A percentile compares a stretch with the other conserved stretches of the same genome.
Evolutionary conservation across 2,797 vertebrate species (phyloP).

Genomic region (Oophaga sylvatica): DNA sequence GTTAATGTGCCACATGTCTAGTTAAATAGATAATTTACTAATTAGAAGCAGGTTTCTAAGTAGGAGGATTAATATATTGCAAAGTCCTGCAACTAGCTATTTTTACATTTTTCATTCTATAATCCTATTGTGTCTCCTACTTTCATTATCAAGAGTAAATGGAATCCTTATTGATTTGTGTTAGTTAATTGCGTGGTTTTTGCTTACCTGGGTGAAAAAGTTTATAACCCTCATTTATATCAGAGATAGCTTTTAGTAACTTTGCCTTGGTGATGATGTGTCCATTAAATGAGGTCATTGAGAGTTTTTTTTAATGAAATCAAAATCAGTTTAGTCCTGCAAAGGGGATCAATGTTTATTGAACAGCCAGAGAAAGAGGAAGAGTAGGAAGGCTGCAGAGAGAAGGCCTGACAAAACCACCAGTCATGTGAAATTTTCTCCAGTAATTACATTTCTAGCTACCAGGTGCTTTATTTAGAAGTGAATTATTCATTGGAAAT

Average conservation of each 20-base stretch:
- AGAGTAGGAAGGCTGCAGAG: constrained; percentile 17
- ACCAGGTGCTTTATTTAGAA: background rate
- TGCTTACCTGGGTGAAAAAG: constrained; percentile 37
- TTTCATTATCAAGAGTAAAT: background rate
- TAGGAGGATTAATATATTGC: constrained; percentile 26
- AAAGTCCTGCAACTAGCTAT: background rate
- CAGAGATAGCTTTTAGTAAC: background rate
- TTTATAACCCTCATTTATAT: background rate
- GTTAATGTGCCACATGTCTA: background rate
- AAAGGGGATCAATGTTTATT: background rate
- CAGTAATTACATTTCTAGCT: constrained; percentile 37
- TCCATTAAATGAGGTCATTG: background rate
- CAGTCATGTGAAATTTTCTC: constrained; percentile 6
- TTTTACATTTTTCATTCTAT: constrained; percentile 33
- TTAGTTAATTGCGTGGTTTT: constrained; percentile 16
- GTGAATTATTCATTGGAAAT: background rate
- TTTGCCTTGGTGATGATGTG: background rate
- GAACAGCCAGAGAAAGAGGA: constrained; percentile 36
- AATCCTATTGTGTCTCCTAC: constrained; percentile 31
- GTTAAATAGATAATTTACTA: background rate
- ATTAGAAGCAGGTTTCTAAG: background rate
- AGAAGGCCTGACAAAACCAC: background rate
- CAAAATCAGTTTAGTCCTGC: constrained; percentile 50
- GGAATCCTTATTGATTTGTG: background rate
- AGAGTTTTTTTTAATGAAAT: constrained; percentile 35